Evolutionary conservation across 2,113 vertebrate genomes (phyloP), one percentile per base, ranked within the genome.

Genomic region (Lepidothrix coronata): DNA sequence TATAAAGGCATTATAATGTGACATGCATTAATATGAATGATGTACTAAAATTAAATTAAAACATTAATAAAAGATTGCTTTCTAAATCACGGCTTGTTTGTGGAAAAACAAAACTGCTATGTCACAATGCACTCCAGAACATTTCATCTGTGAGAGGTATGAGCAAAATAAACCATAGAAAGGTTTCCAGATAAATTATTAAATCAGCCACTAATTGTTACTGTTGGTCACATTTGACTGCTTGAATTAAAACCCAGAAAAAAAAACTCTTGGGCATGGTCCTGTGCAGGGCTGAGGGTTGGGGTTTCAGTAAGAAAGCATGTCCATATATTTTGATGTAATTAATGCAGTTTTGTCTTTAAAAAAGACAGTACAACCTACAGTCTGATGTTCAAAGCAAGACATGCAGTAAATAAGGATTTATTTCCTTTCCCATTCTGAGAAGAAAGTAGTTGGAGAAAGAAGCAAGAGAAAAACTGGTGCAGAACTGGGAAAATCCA

Each of bases 11-110:
- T 89, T 87, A 65, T 44, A 87, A 91, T n/a, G 30, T 79, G 55
- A 81, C 20, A 61, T 14, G 19, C 51, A 80, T 87, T 74, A 57
- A 77, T 57, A 89, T 8, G 18, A 89, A 76, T 20, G 6, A 87
- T n/a, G 22, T 22, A 58, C 39, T 80, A 77, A 93, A 76, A 96
- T 83, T 43, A 88, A 87, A 95, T 79, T 68, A 76, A 91, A 87
- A 48, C 12, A 89, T 73, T 80, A 87, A 91, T 63, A 80, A 88
- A 71, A 61, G 11, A 74, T 35, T n/a, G n/a, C 62, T 93, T 89
- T 77, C 51, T 89, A 87, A 77, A 84, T 80, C 41, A 61, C 35
- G 3, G 35, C 21, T 68, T 84, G 27, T 65, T 77, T 73, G 70
- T 52, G 55, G 46, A 84, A 74, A 85, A 85, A 75, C 86, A 91